Conservation (phyloP, 2,797 vertebrate genomes). For the Pogoniulus pusillus region DNA sequence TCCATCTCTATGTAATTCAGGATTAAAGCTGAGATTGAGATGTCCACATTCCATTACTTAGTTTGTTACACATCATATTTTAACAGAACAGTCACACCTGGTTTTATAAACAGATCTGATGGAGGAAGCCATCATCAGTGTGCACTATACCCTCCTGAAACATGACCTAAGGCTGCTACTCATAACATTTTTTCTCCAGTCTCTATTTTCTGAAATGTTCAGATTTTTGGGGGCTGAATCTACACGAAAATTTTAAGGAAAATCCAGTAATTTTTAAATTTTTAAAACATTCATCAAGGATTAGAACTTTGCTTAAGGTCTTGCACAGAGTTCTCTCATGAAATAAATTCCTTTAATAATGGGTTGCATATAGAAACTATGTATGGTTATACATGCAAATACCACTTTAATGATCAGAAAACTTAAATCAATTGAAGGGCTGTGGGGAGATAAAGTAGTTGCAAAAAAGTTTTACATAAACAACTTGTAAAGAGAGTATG, state of each 20-base stretch:
- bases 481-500: background rate
- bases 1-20: background rate
- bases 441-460: background rate
- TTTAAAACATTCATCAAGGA: background rate
- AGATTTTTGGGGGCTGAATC: background rate
- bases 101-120: background rate
- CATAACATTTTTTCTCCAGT: background rate
- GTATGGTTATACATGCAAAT: background rate
- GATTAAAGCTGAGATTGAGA: background rate
- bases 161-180: background rate
- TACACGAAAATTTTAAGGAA: background rate
- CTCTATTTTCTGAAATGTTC: background rate
- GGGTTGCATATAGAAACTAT: background rate
- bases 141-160: background rate
- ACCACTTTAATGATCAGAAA: background rate
- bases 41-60: background rate
- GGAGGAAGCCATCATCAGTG: background rate
- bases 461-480: background rate
- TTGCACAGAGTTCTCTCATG: background rate
- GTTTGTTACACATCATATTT: fast-evolving
- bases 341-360: background rate
- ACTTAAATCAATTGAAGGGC: background rate
- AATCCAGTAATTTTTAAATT: background rate
- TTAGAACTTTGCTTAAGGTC: background rate
- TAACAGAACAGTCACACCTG: background rate